These are phyloP conservation scores for Ormia ochracea DNA, from an alignment of 2,888 invertebrate genomes.

Conservation along the genomic window DNA sequence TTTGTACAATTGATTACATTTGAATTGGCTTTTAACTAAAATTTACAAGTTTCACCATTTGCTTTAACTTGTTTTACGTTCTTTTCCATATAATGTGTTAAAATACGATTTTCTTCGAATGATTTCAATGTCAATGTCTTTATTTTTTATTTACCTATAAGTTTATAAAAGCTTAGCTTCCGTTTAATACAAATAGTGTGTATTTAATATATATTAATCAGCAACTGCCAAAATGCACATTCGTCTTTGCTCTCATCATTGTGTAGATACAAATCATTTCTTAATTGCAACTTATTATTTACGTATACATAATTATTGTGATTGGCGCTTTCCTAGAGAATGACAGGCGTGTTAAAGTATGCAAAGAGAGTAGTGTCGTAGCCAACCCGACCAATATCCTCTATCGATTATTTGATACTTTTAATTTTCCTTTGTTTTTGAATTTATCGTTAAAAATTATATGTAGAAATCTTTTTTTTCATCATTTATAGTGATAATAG, in stretches of 20 bases:
- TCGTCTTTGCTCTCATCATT: neutral
- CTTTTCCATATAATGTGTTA: neutral
- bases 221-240: constrained; percentile 6
- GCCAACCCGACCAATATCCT: no score
- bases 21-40: neutral
- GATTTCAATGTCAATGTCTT: constrained; percentile 1
- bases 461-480: no score
- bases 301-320: neutral
- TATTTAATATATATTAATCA: neutral
- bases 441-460: no score
- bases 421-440: no score
- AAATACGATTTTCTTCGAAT: neutral
- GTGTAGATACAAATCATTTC: neutral
- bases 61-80: neutral
- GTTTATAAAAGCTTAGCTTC: constrained; percentile 8
- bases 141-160: constrained; percentile 9
- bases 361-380: no score
- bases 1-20: neutral
- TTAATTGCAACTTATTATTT: neutral
- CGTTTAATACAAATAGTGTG: constrained; percentile 7
- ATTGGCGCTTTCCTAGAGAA: neutral
- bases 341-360: no score
- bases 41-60: neutral
- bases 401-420: no score
- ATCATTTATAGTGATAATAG: no score